These are phyloP conservation scores for Halictus ligatus DNA, from an alignment of 2,888 invertebrate genomes.

Conservation along the genomic window DNA sequence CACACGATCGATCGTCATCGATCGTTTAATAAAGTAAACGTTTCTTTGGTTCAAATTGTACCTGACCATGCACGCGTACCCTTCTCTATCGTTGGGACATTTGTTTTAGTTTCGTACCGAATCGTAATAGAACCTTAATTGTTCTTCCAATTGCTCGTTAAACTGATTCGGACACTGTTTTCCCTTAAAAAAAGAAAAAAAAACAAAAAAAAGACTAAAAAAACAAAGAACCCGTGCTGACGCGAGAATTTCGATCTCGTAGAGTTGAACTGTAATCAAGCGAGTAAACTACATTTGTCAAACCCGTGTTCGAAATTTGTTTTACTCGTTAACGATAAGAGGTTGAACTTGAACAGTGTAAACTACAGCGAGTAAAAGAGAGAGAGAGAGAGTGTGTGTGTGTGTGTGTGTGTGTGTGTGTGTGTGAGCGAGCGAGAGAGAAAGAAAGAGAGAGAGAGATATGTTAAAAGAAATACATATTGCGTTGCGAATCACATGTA, in stretches of 20 bases:
- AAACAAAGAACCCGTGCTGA: not conserved
- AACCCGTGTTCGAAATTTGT: not conserved
- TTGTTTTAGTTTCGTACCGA: not conserved
- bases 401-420: not conserved
- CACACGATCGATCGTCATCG: conserved; percentile 39
- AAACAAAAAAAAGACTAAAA: too few species aligned
- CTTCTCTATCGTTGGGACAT: conserved; percentile 17
- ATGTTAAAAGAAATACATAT: not conserved
- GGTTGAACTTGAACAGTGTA: not conserved
- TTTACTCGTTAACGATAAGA: not conserved
- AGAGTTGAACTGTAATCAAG: not conserved
- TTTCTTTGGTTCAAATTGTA: conserved; percentile 63
- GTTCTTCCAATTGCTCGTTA: not conserved
- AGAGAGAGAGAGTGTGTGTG: not conserved
- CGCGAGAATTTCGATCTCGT: not conserved
- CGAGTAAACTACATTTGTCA: not conserved
- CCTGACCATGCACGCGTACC: conserved; percentile 29
- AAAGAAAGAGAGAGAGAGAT: not conserved
- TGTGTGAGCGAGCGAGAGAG: not conserved
- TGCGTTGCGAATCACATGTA: not conserved
- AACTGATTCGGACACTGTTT: conserved; percentile 4
- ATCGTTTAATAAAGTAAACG: conserved; percentile 65
- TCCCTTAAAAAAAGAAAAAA: not conserved
- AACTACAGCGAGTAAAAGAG: not conserved
- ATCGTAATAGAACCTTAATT: not conserved